Percentiles rank a stretch among this genome's conserved stretches.
Evolutionary conservation across 2,113 vertebrate genomes (phyloP).

Genomic region (Sapayoa aenigma): DNA sequence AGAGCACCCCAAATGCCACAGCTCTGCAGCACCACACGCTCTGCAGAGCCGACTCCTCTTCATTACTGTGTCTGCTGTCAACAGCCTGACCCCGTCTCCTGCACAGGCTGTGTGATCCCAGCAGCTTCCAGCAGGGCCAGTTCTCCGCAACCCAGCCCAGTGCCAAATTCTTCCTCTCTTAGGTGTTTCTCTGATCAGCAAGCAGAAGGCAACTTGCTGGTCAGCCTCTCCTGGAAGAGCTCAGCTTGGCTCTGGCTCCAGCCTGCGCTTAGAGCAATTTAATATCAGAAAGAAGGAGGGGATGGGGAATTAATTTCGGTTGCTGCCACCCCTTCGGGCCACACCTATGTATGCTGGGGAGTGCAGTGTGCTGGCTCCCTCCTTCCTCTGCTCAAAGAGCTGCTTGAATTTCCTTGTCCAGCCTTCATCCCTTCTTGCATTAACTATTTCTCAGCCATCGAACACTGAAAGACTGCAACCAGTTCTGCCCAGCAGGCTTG

Average conservation of each 20-base stretch:
- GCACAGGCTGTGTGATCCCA: fast-evolving
- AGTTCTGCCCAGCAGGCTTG: not conserved
- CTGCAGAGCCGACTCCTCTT: not conserved
- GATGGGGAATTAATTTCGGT: conserved; percentile 1
- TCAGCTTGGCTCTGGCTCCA: not conserved
- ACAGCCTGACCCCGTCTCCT: not conserved
- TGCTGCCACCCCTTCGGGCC: not conserved
- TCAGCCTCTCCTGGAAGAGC: not conserved
- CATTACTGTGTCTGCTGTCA: not conserved
- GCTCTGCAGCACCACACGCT: not conserved
- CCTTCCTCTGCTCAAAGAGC: not conserved
- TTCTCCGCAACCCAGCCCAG: not conserved
- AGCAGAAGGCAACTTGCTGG: not conserved
- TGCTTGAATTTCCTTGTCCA: not conserved
- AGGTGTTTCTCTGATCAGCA: not conserved
- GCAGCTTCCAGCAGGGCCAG: not conserved
- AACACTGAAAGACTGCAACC: not conserved
- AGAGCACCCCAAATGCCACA: not conserved
- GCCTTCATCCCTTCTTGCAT: not conserved
- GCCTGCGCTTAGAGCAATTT: not conserved
- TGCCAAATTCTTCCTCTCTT: not conserved
- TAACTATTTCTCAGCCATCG: not conserved
- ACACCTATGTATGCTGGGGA: not conserved
- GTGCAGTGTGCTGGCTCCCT: not conserved
- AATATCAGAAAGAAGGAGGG: not conserved